A percentile compares a stretch with the other conserved stretches of the same genome.
Conservation (phyloP, 2,888 invertebrate species). For the Drosophila pseudotalamancana region DNA sequence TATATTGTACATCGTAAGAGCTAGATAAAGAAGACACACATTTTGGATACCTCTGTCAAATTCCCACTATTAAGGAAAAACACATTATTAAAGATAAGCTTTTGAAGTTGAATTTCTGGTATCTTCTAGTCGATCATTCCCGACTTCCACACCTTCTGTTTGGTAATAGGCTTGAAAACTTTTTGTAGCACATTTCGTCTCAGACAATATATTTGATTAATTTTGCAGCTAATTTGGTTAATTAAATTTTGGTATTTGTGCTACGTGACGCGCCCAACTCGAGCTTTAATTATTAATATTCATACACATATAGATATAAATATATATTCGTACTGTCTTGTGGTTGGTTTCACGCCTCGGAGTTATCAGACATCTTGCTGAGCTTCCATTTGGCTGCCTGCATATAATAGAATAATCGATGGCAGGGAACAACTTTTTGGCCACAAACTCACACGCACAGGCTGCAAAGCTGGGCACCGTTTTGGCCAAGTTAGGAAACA, state of each 20-base stretch:
- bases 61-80: too few species aligned
- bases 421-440: conserved; percentile 48
- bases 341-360: conserved; percentile 57
- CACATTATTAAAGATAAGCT: too few species aligned
- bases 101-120: not conserved
- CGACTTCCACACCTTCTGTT: too few species aligned
- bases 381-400: conserved; percentile 44
- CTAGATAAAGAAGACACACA: too few species aligned
- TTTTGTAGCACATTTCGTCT: not conserved
- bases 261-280: conserved; percentile 62
- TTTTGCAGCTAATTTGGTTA: conserved; percentile 62
- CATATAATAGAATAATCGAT: conserved; percentile 61
- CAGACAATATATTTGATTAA: conserved; percentile 42
- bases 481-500: conserved; percentile 64
- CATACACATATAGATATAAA: conserved; percentile 32
- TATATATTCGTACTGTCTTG: conserved; percentile 10
- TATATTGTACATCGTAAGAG: too few species aligned
- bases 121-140: not conserved
- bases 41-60: too few species aligned
- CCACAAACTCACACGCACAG: conserved; percentile 50
- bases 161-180: too few species aligned
- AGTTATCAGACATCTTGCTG: too few species aligned
- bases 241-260: conserved; percentile 71
- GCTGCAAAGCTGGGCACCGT: conserved; percentile 7
- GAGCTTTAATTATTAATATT: conserved; percentile 67